Conservation (phyloP, 2,113 vertebrate genomes). For the Callocephalon fimbriatum region DNA sequence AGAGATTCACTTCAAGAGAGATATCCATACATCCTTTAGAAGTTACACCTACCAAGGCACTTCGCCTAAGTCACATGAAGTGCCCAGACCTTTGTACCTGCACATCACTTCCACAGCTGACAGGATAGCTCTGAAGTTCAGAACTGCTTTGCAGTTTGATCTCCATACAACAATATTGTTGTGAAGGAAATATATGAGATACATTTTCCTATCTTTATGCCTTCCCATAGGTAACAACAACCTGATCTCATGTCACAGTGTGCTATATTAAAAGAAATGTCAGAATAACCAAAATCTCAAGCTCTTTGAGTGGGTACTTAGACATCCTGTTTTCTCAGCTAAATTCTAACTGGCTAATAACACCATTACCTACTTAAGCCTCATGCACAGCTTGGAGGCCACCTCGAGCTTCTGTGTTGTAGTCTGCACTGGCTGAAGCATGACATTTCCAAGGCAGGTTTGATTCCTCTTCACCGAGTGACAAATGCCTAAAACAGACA, state of each 20-base stretch:
- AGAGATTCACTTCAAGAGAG: not conserved
- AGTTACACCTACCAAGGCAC: not conserved
- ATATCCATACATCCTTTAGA: not conserved
- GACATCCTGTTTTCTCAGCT: not conserved
- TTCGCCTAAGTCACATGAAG: not conserved
- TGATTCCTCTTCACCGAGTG: not conserved
- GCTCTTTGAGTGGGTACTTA: not conserved
- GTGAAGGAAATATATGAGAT: not conserved
- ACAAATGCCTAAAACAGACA: not conserved
- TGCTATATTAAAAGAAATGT: not conserved
- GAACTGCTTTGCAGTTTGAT: not conserved
- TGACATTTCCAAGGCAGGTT: not conserved
- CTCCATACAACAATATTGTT: not conserved
- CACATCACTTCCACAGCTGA: fast-evolving
- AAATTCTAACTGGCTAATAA: not conserved
- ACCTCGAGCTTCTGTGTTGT: not conserved
- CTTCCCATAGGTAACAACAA: not conserved
- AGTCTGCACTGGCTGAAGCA: not conserved
- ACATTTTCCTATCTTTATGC: not conserved
- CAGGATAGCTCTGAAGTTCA: not conserved
- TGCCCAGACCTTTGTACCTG: not conserved
- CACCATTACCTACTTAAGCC: not conserved
- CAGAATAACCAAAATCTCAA: not conserved
- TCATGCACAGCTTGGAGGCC: not conserved
- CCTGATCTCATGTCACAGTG: not conserved